Base-by-base conservation (phyloP, 2,113 vertebrate genomes). In the Plecotus auritus region DNA sequence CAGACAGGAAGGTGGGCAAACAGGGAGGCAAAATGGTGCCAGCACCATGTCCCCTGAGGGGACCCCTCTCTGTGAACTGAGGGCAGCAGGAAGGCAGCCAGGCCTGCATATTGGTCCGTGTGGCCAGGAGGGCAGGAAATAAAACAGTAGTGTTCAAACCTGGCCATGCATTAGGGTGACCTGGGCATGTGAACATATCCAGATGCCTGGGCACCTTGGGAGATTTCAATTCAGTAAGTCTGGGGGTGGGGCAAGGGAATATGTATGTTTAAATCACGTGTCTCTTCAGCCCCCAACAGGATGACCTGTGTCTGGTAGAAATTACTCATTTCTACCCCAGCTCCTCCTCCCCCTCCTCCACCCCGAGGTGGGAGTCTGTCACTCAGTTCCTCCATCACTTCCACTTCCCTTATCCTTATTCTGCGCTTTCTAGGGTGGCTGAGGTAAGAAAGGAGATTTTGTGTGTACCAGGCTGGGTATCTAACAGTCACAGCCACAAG, bases 401-500 rank as follows among this genome's bases (percentile, higher is more conserved):
- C 35, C 20, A 83, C 70, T 2, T 14, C 22, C 51, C 7, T 42
- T 4, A 3, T 49, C 49, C 37, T 40, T 28, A 7, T 32, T 9
- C 9, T 54, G 56, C 20, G 28, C 10, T 83, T 77, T 64, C 30
- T 4, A 37, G 45, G 10, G 8, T 18, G 67, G 35, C 61, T 2
- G 28, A 86, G 26, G 54, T 74, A 42, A 73, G 76, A 90, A 49
- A 80, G 80, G 64, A 89, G 85, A 47, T 54, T 56, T 45, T 76
- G 80, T 74, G 80, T 74, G 56, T 84, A 45, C 76, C 23, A 76
- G 56, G 22, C 22, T 54, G 90, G 42, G 64, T 73, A 30, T 9
- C 82, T 85, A 66, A 86, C 64, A 59, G 42, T 96, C 94, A 88
- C 81, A 76, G 64, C 90, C 81, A 35, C 12, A 1, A 90, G 56